Percentiles rank a stretch among this genome's conserved stretches.
These are phyloP conservation scores for Pterostichus madidus DNA, from an alignment of 2,888 invertebrate genomes.

Conservation along the genomic window DNA sequence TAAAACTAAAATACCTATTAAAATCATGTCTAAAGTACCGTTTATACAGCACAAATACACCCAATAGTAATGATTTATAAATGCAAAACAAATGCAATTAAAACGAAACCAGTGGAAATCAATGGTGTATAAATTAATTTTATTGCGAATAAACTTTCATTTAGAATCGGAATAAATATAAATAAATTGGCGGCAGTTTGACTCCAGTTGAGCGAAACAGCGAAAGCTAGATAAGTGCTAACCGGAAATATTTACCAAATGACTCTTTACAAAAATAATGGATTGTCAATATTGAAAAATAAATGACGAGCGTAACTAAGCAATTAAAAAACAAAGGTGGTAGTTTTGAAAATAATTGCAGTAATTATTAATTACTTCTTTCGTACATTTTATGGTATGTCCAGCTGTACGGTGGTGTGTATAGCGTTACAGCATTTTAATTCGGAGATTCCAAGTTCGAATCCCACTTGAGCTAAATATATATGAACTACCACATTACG, in stretches of 20 bases:
- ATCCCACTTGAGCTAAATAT: no score
- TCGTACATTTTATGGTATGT: no score
- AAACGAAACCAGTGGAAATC: conserved; percentile 51
- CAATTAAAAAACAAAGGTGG: no score
- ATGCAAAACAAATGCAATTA: conserved; percentile 52
- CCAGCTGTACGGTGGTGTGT: no score
- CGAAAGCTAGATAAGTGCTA: background rate
- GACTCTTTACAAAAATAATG: background rate
- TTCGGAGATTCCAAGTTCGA: no score
- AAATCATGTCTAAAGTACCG: conserved; percentile 45
- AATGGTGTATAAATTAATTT: conserved; percentile 55
- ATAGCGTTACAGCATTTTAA: no score
- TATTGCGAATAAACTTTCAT: conserved; percentile 45
- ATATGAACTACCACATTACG: no score
- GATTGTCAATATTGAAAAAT: background rate
- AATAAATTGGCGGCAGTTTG: conserved; percentile 26
- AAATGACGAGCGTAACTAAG: no score
- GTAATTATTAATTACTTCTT: no score
- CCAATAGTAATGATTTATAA: conserved; percentile 54
- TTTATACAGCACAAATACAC: conserved; percentile 38
- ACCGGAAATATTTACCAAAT: conserved; percentile 10
- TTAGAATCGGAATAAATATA: conserved; percentile 41
- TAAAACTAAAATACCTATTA: conserved; percentile 53
- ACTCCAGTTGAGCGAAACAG: conserved; percentile 15
- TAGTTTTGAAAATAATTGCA: no score